A percentile compares a stretch with the other conserved stretches of the same genome.
Evolutionary conservation across 1,140 invertebrate genomes (phyloP).

Genomic region (Prorops nasuta): DNA sequence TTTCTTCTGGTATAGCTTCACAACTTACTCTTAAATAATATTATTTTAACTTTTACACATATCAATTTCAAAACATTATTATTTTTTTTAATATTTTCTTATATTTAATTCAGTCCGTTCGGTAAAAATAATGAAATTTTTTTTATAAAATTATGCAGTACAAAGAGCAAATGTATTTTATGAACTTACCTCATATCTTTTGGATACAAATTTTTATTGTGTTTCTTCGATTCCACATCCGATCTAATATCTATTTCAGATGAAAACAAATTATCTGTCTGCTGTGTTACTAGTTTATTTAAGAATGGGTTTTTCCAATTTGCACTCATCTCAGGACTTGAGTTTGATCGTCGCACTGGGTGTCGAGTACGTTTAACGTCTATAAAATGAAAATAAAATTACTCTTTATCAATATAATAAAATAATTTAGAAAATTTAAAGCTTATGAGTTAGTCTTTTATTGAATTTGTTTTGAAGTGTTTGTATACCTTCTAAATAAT

Average conservation of each 20-base stretch:
- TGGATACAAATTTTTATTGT: constrained; percentile 62
- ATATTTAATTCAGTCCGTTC: neutral
- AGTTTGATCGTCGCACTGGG: constrained; percentile 82
- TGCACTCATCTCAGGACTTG: constrained; percentile 86
- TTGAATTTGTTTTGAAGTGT: no score
- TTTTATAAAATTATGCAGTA: no score
- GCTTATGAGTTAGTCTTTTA: no score
- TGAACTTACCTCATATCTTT: constrained; percentile 64
- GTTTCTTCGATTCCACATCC: constrained; percentile 60
- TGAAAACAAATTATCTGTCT: constrained; percentile 37
- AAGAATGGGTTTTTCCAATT: constrained; percentile 75
- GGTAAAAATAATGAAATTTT: no score
- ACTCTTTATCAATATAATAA: no score
- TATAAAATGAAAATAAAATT: constrained; percentile 24
- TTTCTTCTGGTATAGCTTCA: constrained; percentile 88
- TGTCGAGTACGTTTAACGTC: constrained; percentile 64
- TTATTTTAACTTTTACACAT: constrained; percentile 3
- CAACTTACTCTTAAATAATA: constrained; percentile 67
- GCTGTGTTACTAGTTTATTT: constrained; percentile 48
- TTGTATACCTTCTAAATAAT: constrained; percentile 4
- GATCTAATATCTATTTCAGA: constrained; percentile 45
- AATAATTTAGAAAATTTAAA: no score
- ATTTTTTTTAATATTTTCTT: neutral
- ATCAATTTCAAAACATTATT: no score
- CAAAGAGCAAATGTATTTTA: no score